Percentiles rank a stretch among this genome's conserved stretches.
These are phyloP conservation scores for Girardinichthys multiradiatus DNA, from an alignment of 2,113 vertebrate genomes.

Conservation along the genomic window DNA sequence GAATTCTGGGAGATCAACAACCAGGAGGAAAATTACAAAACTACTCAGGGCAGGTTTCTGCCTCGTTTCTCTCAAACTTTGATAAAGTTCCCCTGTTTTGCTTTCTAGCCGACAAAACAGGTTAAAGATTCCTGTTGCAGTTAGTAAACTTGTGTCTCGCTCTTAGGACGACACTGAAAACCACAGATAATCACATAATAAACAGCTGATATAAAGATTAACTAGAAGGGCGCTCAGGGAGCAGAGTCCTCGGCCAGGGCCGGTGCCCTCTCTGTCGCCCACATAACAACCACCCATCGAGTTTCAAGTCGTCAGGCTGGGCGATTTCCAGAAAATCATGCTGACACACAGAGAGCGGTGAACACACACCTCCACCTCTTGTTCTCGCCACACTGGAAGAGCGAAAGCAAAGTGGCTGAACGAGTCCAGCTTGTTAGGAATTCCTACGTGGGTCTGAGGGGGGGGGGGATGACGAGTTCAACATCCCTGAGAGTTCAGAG, in stretches of 20 bases:
- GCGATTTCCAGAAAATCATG: background rate
- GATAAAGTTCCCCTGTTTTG: background rate
- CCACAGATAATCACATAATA: background rate
- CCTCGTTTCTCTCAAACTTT: background rate
- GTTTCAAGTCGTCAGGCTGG: background rate
- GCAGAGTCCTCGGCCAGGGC: background rate
- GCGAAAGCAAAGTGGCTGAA: background rate
- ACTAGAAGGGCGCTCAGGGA: background rate
- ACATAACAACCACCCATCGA: background rate
- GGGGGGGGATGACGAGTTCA: background rate
- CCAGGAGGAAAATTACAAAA: background rate
- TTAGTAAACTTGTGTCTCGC: background rate
- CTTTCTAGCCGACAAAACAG: background rate
- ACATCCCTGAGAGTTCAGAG: background rate
- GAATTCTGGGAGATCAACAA: background rate
- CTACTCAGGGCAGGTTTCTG: background rate
- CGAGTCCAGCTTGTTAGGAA: background rate
- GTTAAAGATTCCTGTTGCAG: background rate
- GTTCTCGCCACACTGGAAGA: background rate
- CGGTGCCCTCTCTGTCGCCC: background rate
- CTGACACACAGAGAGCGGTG: background rate
- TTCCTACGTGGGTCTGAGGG: background rate
- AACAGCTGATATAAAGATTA: background rate
- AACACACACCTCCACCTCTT: background rate
- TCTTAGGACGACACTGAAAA: background rate